Evolutionary conservation across 2,797 vertebrate genomes (phyloP).

Genomic region (Hylomyscus alleni): DNA sequence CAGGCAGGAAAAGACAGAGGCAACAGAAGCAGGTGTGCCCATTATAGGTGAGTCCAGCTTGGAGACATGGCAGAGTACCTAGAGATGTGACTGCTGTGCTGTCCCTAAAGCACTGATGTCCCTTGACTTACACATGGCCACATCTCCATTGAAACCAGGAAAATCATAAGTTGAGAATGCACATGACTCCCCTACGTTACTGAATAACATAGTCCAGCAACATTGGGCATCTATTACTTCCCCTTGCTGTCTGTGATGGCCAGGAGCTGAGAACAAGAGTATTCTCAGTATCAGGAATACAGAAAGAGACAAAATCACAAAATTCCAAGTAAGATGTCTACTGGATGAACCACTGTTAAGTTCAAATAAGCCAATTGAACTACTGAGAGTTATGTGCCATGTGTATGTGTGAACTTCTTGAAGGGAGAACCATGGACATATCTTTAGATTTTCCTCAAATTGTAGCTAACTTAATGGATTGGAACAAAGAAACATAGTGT

Average conservation of each 20-base stretch:
- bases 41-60: background rate
- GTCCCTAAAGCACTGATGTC: accelerated
- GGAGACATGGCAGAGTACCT: no score
- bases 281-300: background rate
- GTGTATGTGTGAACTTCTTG: background rate
- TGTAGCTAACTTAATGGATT: slow-evolving; percentile 9
- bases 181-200: no score
- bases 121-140: background rate
- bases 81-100: no score
- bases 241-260: no score
- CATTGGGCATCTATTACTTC: background rate
- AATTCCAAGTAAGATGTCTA: background rate
- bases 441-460: slow-evolving; percentile 21
- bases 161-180: background rate
- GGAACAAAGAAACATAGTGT: slow-evolving; percentile 61
- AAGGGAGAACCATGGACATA: background rate
- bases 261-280: background rate
- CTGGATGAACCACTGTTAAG: background rate
- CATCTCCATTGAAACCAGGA: background rate
- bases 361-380: background rate
- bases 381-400: background rate
- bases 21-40: background rate
- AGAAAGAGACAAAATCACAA: background rate
- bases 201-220: background rate
- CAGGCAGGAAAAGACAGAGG: background rate